Base-by-base conservation (phyloP, 2,888 invertebrate genomes). In the Cheilosia urbana region DNA sequence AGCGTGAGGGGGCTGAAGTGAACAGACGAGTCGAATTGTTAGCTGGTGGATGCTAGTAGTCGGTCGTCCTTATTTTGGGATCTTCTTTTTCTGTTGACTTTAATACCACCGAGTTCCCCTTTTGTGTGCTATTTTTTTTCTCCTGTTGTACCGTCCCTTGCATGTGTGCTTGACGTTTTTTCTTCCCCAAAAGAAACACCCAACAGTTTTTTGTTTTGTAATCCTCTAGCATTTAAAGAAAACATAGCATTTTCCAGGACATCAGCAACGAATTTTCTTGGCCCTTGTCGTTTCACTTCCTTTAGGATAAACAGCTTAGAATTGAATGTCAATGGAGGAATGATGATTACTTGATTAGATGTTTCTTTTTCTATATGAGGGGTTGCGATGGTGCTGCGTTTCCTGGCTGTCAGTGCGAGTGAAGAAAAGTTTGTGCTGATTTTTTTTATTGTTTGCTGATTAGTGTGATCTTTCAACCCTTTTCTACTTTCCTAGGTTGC, bases 331-430 rank as follows among this genome's bases (percentile, higher is more conserved):
- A 87, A 87, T 84, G 79, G 82, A 78, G 88, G 87, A 87, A 84
- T 85, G 87, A 84, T 85, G 88, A 88, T 87, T 79, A 77, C 87
- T 87, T 88, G 87, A 88, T 88, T 88, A 87, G 88, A 85, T 87
- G 72, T 58, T 63, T 87, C 58, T 77, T 58, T 63, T 87, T 87
- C 63, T 75, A 24, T 24, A 79, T 21, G 27, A 58, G 47, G 57
- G 66, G 40, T 51, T 40, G 15, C 34, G 17, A n/a, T 24, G 37
- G 7, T 27, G n/a, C 24, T n/a, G 21, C 34, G 49, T 62, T 81
- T 81, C 66, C 80, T 76, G 21, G 49, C 17, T 63, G 60, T 72
- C 58, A 55, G 40, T 78, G 6, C 6, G 57, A 63, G 40, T 37
- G 55, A 51, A 21, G 60, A 45, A 53, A 76, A 60, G 75, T 85